Base-by-base conservation (phyloP, 2,888 invertebrate species). In the Melitaea athalia region DNA sequence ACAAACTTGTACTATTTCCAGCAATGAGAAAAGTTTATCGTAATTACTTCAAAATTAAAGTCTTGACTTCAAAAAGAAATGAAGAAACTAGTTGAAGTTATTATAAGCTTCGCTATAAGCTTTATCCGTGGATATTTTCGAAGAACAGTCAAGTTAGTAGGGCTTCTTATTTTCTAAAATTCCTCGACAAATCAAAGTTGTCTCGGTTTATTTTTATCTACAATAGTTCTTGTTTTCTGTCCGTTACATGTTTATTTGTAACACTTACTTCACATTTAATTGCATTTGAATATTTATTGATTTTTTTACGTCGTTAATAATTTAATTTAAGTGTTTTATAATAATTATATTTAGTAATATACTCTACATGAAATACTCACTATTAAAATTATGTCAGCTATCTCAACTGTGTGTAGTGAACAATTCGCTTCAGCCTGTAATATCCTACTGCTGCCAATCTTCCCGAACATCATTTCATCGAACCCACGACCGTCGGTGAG, bases 161-260 rank as follows among this genome's bases (percentile, higher is more conserved):
- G 73, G 81, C 75, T 79, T 77, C 74, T 80, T 84, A 83, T 84
- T 86, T 83, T 81, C 75, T 79, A 80, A 77, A 79, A 78, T 78
- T 81, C 73, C 78, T 76, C 74, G 76, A 81, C 83, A 83, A 81
- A 80, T 81, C 74, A 76, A 81, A 82, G 82, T 81, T 82, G 75
- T 80, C 78, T 76, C 76, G 82, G 84, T 88, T 85, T 88, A 87
- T 90, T 89, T 88, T 82, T 77, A 86, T 85, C 50, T 81, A 78
- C 79, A 81, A 81, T 85, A 83, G 80, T 87, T 84, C 85, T 85
- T 87, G 84, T 63, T 87, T 82, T 85, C 87, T 86, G 86, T 86
- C 52, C 52, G 31, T 24, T 11, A 87, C 86, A 86, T 85, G 85
- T 62, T 86, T 84, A 82, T 80, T 78, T 76, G 45, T 45, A 24